Conservation (phyloP, 2,113 vertebrate genomes). For the Lophius piscatorius region DNA sequence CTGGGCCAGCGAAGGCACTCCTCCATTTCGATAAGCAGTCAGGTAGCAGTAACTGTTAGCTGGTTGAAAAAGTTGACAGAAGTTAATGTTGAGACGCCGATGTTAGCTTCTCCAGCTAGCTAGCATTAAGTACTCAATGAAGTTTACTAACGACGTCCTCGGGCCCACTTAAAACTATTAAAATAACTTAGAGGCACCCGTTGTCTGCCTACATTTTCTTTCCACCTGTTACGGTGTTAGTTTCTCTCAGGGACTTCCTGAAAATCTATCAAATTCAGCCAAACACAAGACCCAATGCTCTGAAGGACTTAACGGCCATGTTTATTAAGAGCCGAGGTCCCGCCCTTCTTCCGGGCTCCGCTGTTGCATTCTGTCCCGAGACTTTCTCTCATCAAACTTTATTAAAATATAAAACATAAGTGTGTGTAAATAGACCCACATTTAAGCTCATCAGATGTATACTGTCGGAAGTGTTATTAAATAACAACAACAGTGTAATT, state of each 20-base stretch:
- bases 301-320: constrained; percentile 70
- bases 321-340: constrained; percentile 65
- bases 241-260: constrained; percentile 58
- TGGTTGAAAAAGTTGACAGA: constrained; percentile 65
- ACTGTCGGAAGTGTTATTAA: neutral
- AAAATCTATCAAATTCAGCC: constrained; percentile 58
- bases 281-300: constrained; percentile 50
- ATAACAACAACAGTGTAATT: neutral
- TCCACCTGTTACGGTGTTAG: constrained; percentile 54
- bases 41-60: constrained; percentile 21
- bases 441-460: fast-evolving
- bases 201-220: constrained; percentile 53
- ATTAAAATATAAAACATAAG: neutral
- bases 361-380: neutral
- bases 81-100: constrained; percentile 53
- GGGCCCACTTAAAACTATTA: neutral
- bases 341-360: constrained; percentile 70
- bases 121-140: constrained; percentile 55
- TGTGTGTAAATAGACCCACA: fast-evolving
- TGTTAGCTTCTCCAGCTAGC: constrained; percentile 61
- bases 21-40: constrained; percentile 41
- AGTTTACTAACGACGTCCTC: constrained; percentile 38
- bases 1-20: constrained; percentile 17
- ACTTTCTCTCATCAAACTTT: constrained; percentile 24
- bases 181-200: neutral